Evolutionary conservation across 1,140 invertebrate genomes (phyloP).

Genomic region (Trissolcus basalis): DNA sequence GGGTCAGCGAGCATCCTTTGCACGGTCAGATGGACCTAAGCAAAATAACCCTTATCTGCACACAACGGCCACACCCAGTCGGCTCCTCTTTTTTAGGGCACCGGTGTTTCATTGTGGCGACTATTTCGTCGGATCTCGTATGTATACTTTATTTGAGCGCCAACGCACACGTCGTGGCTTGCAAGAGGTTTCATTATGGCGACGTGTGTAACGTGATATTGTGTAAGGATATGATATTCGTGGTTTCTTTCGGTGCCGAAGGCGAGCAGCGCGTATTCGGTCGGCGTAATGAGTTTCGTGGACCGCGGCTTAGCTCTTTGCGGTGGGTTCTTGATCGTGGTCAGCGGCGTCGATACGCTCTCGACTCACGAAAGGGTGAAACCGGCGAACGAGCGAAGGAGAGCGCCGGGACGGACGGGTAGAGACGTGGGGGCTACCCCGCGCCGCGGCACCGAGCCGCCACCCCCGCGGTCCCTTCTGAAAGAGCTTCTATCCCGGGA

Average conservation of each 20-base stretch:
- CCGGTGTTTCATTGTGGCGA: slow-evolving; percentile 26
- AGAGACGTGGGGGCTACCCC: slow-evolving; percentile 65
- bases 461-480: slow-evolving; percentile 66
- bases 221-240: slow-evolving; percentile 26
- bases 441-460: slow-evolving; percentile 68
- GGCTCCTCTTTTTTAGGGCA: slow-evolving; percentile 13
- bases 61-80: slow-evolving; percentile 56
- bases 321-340: slow-evolving; percentile 60
- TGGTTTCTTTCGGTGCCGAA: slow-evolving; percentile 41
- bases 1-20: slow-evolving; percentile 48
- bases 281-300: slow-evolving; percentile 54
- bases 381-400: slow-evolving; percentile 47
- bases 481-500: slow-evolving; percentile 74
- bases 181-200: slow-evolving; percentile 24
- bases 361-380: slow-evolving; percentile 48
- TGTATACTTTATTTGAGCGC: slow-evolving; percentile 18
- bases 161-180: slow-evolving; percentile 8
- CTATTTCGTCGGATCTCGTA: slow-evolving; percentile 16
- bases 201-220: slow-evolving; percentile 31
- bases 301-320: slow-evolving; percentile 54
- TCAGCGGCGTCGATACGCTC: slow-evolving; percentile 58
- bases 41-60: slow-evolving; percentile 55
- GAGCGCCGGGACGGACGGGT: slow-evolving; percentile 33
- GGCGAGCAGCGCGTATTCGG: slow-evolving; percentile 30
- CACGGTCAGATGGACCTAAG: slow-evolving; percentile 48